Conservation (phyloP, 2,797 vertebrate species). For the Rhinophrynus dorsalis region DNA sequence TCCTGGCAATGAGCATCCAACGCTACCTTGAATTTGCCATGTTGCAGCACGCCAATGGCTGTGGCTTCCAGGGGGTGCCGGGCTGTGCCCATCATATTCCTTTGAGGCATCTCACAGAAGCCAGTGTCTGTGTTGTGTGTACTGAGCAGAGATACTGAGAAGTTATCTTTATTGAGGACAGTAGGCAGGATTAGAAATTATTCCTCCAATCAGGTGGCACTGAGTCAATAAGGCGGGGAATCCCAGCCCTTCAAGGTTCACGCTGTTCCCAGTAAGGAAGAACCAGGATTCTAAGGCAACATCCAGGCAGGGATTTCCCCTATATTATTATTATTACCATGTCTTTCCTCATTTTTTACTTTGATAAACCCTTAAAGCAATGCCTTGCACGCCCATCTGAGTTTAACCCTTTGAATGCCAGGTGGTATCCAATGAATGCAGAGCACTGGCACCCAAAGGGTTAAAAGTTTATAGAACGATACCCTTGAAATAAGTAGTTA, state of each 20-base stretch:
- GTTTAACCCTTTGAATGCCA: too few species aligned
- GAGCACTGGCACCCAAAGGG: too few species aligned
- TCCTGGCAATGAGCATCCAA: neutral
- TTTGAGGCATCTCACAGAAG: constrained; percentile 2
- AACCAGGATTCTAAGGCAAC: neutral
- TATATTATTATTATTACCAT: too few species aligned
- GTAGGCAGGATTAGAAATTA: neutral
- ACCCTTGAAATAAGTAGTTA: too few species aligned
- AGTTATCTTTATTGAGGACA: neutral
- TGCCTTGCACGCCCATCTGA: too few species aligned
- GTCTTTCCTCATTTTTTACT: too few species aligned
- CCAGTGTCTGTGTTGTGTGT: neutral
- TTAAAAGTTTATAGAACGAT: too few species aligned
- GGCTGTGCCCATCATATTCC: constrained; percentile 24
- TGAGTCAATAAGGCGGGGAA: neutral
- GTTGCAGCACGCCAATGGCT: constrained; percentile 58
- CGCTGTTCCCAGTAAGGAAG: too few species aligned
- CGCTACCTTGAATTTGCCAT: constrained; percentile 58
- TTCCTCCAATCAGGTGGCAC: neutral
- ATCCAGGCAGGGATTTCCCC: neutral
- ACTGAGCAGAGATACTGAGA: neutral
- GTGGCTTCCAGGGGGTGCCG: constrained; percentile 56
- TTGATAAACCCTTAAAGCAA: too few species aligned
- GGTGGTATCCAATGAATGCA: too few species aligned
- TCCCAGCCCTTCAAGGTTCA: neutral